These are phyloP conservation scores for Molossus molossus DNA, from an alignment of 2,797 vertebrate genomes.

Conservation along the genomic window DNA sequence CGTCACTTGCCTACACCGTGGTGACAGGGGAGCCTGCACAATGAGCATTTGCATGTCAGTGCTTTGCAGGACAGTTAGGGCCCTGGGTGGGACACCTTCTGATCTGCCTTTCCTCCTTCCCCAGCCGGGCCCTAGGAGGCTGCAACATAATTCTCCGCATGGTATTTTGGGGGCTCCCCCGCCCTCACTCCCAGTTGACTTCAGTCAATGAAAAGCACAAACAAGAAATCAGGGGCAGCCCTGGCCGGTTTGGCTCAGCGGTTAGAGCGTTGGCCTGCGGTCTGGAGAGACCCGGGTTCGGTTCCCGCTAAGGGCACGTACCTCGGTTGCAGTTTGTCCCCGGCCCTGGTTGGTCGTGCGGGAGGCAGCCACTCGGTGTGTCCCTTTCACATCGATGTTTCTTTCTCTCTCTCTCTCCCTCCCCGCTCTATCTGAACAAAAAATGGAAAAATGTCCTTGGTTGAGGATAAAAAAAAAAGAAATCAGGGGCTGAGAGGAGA, in stretches of 20 bases:
- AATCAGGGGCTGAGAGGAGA: too few species aligned
- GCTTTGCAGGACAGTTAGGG: rapidly evolving
- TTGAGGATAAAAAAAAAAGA: not conserved
- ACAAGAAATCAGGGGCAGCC: not conserved
- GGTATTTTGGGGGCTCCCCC: not conserved
- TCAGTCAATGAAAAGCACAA: not conserved
- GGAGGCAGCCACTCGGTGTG: too few species aligned
- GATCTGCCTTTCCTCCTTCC: not conserved
- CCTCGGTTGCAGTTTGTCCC: too few species aligned
- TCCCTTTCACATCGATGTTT: too few species aligned
- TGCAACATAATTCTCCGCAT: rapidly evolving
- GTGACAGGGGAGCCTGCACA: rapidly evolving
- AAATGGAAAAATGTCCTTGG: too few species aligned
- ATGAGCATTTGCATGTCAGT: rapidly evolving
- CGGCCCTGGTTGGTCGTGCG: too few species aligned
- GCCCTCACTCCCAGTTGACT: not conserved
- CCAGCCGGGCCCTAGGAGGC: not conserved
- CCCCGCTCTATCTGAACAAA: too few species aligned
- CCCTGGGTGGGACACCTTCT: not conserved
- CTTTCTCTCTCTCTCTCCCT: too few species aligned
- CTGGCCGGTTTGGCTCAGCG: too few species aligned
- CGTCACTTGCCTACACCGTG: rapidly evolving
- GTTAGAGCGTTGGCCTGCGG: too few species aligned
- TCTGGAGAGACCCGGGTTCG: too few species aligned
- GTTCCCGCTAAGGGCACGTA: too few species aligned